Base-by-base conservation (phyloP, 2,113 vertebrate species). In the Atherinomorus stipes region DNA sequence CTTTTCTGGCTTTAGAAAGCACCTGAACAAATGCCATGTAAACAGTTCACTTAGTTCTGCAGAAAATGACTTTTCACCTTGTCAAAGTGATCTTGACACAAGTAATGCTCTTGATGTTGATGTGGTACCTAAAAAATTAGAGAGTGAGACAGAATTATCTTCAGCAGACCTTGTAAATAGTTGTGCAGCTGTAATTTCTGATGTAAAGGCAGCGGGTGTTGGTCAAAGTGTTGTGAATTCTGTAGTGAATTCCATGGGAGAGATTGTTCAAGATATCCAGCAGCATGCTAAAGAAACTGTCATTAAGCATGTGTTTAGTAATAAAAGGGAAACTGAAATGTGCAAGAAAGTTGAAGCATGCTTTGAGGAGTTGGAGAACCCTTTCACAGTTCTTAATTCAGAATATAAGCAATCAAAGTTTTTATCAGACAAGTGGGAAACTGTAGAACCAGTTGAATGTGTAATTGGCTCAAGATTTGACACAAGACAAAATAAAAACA, bases 311-410 rank as follows among this genome's bases (percentile, higher is more conserved):
- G 49, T 62, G 19, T 63, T 69, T 31, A 19, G 72, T 12, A 5
- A 64, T 28, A 19, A 53, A 28, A 68, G 50, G 62, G 50, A 76
- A 53, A 54, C 37, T 25, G 51, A 47, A 74, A 57, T 4, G 2
- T 67, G 72, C 45, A 60, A 59, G 21, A 76, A 49, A 23, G 58
- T 56, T 76, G 28, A 54, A 40, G 57, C 64, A 28, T 69, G 49
- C 62, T 56, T 69, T 63, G 23, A 72, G 5, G 37, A 54, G 7
- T 18, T 63, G 12, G 13, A 63, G 38, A 73, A 71, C 31, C 69
- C 25, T 31, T 72, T 63, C 28, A 70, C 44, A 50, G 16, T 51
- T 60, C 58, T 64, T 16, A 74, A 64, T 56, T 64, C 61, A 16
- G 51, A 56, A 23, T 74, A 74, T 12, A 74, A 74, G 4, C 1